Percentiles rank a stretch among this genome's conserved stretches.
Evolutionary conservation across 2,797 vertebrate species (phyloP).

Genomic region (Steatocranus sp.): DNA sequence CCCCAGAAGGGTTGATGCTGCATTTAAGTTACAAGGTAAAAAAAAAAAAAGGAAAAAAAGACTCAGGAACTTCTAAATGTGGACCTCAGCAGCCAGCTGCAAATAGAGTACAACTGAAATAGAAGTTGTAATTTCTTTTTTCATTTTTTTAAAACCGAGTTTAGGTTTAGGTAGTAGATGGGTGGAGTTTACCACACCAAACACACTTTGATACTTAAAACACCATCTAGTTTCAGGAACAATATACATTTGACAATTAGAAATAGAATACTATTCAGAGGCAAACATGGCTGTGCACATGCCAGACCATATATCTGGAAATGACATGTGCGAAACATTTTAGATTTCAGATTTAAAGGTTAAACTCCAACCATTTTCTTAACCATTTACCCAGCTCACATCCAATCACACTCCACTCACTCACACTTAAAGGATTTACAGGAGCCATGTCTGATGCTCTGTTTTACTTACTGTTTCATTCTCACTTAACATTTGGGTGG

Average conservation of each 20-base stretch:
- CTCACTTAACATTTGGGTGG: neutral
- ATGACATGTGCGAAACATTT: neutral
- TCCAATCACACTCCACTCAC: neutral
- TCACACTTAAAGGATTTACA: neutral
- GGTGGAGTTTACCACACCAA: constrained; percentile 14
- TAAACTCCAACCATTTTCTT: neutral
- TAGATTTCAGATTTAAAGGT: neutral
- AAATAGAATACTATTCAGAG: neutral
- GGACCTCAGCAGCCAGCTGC: neutral
- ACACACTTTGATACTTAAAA: constrained; percentile 5
- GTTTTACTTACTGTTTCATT: neutral
- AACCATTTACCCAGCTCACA: neutral
- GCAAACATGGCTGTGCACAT: neutral
- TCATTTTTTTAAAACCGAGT: constrained; percentile 7
- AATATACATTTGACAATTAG: neutral
- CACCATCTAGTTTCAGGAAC: neutral
- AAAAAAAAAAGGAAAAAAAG: constrained; percentile 20
- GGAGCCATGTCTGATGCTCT: neutral
- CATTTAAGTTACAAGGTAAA: constrained; percentile 61
- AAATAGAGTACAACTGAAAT: constrained; percentile 17
- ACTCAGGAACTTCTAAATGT: neutral
- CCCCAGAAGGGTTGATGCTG: constrained; percentile 48
- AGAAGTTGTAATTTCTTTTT: constrained; percentile 36
- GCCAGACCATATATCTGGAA: neutral
- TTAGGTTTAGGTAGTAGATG: constrained; percentile 18